Evolutionary conservation across 2,797 vertebrate genomes (phyloP), one percentile per base, ranked within the genome.

Genomic region (Sebastes itinus): DNA sequence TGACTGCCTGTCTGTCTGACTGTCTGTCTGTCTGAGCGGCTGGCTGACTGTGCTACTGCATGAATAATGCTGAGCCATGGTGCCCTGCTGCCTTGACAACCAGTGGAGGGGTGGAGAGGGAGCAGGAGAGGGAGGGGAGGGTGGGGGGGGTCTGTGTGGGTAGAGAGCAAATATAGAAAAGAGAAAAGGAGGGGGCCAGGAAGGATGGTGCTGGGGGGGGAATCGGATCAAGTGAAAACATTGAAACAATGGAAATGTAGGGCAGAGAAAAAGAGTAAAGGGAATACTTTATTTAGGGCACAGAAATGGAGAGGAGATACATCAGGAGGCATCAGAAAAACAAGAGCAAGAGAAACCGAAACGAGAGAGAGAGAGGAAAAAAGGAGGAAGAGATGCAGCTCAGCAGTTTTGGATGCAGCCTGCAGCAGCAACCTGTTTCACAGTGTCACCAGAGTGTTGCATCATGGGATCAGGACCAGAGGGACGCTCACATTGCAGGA

Each of bases 1-100:
- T 38, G 35, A 13, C 60, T 63, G 56, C 69, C 67, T 79, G 72
- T 4, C 75, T 77, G 60, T 5, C 78, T 75, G 64, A n/a, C 63
- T 73, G 61, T 9, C 80, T 71, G 60, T 32, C 73, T 84, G 78
- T 30, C 77, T 82, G 65, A 23, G 16, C 4, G 38, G 16, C 80
- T 69, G 81, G n/a, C 88, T 82, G 82, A 59, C 84, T 87, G 60
- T 59, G 83, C 83, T 86, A 2, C 72, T 82, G 83, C 81, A 89
- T 84, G 87, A 92, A 92, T 89, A 94, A 94, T 95, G 94, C 95
- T 96, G 95, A 95, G 94, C 87, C 90, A 94, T 92, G 92, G 89
- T 93, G 90, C 86, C 76, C 81, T 72, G 93, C 84, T 91, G 88
- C 91, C 92, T 85, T 94, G 94, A 92, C 93, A 94, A 93, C 93